These are phyloP conservation scores for Argyresthia goedartella DNA, from an alignment of 2,888 invertebrate genomes.

Conservation along the genomic window DNA sequence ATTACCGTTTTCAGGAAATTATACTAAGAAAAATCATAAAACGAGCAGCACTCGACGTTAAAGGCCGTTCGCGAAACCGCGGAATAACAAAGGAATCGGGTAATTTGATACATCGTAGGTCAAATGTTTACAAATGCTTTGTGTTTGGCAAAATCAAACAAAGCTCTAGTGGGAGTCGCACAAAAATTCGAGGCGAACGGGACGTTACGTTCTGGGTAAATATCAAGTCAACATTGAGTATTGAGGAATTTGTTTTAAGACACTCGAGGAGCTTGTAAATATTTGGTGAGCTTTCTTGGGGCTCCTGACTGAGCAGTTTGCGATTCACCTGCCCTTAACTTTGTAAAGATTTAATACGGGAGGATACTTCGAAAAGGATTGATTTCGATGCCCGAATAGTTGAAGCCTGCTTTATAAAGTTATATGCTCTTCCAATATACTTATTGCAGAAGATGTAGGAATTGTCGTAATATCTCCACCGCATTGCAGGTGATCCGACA, in stretches of 20 bases:
- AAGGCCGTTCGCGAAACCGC: too few species aligned
- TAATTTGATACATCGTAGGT: slow-evolving; percentile 53
- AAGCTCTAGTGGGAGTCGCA: slow-evolving; percentile 53
- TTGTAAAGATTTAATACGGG: slow-evolving; percentile 15
- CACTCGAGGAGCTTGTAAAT: slow-evolving; percentile 63
- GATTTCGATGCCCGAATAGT: too few species aligned
- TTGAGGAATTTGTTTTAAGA: slow-evolving; percentile 67
- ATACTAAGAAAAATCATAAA: too few species aligned
- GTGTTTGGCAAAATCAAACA: slow-evolving; percentile 66
- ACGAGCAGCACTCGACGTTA: too few species aligned
- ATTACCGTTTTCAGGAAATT: too few species aligned
- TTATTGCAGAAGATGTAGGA: too few species aligned
- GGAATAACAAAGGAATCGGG: slow-evolving; percentile 26
- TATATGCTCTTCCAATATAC: too few species aligned
- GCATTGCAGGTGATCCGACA: too few species aligned
- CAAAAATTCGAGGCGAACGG: slow-evolving; percentile 52
- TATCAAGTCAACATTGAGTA: slow-evolving; percentile 51
- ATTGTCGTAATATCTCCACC: too few species aligned
- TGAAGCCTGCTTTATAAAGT: too few species aligned
- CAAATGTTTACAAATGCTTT: slow-evolving; percentile 63
- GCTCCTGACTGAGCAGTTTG: slow-evolving; percentile 27
- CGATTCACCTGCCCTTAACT: slow-evolving; percentile 40
- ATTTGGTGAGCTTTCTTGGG: slow-evolving; percentile 59
- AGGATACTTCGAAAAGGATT: too few species aligned
- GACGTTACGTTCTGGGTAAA: slow-evolving; percentile 49